phyloP scores from a whole-genome alignment of 2,797 vertebrate species.

The Microtus californicus region DNA sequence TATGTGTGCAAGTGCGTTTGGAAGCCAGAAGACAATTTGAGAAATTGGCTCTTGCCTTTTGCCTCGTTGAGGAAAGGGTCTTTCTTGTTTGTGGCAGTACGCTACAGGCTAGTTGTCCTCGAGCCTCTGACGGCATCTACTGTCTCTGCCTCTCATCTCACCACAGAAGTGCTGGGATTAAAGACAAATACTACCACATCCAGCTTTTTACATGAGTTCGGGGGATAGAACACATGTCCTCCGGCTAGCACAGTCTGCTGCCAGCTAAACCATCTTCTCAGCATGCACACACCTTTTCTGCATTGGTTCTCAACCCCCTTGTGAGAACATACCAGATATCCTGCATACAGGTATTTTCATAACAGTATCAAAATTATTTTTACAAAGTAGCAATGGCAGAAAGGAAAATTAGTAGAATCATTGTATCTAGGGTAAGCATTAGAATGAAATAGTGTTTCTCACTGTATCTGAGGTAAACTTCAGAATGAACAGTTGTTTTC shows the following conservation, averaged over 20 bases:
- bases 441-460: neutral
- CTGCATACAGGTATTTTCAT: neutral
- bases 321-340: neutral
- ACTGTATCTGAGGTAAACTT: neutral
- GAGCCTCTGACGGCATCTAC: neutral
- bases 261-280: neutral
- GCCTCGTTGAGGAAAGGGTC: neutral
- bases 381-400: neutral
- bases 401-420: neutral
- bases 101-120: neutral
- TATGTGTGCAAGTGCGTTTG: too few relatives aligned
- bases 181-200: neutral
- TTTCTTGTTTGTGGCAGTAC: neutral
- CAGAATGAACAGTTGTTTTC: neutral
- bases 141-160: neutral
- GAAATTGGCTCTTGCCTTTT: neutral
- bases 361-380: neutral
- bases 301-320: neutral
- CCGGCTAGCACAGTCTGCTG: too few relatives aligned
- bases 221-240: neutral
- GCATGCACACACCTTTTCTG: neutral
- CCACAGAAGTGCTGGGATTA: neutral
- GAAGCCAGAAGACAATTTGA: neutral
- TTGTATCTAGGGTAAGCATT: neutral
- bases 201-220: neutral